A percentile compares a stretch with the other conserved stretches of the same genome.
Evolutionary conservation across 2,888 invertebrate species (phyloP).

Genomic region (Mermis nigrescens): DNA sequence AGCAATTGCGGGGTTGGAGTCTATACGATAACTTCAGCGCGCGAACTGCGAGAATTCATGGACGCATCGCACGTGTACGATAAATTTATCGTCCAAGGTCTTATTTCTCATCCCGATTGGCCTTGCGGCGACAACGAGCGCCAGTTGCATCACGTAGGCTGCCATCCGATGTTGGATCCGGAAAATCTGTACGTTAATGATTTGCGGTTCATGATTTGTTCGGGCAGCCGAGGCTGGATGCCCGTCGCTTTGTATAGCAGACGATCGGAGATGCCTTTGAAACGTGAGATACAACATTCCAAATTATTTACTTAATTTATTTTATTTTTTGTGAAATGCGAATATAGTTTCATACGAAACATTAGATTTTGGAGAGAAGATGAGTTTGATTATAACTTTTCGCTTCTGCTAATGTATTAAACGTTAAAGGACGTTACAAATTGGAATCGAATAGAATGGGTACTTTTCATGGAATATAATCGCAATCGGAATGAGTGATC

Average conservation of each 20-base stretch:
- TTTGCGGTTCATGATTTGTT: conserved; percentile 2
- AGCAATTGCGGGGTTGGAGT: conserved; percentile 2
- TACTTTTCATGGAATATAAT: too few species aligned
- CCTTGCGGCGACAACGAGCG: not conserved
- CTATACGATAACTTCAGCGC: conserved; percentile 6
- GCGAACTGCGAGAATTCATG: not conserved
- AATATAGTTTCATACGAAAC: too few species aligned
- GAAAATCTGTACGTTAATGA: not conserved
- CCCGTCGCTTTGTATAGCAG: conserved; percentile 4
- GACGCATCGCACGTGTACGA: conserved; percentile 2
- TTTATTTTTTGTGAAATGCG: too few species aligned
- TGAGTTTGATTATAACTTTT: too few species aligned
- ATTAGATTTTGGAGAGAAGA: too few species aligned
- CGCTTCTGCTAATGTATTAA: too few species aligned
- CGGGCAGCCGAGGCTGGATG: not conserved
- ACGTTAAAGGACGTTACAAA: too few species aligned
- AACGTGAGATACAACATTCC: too few species aligned
- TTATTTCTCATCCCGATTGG: not conserved
- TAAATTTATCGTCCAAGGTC: conserved; percentile 4
- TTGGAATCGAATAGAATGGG: too few species aligned
- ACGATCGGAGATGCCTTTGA: not conserved
- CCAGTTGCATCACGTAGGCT: conserved; percentile 3
- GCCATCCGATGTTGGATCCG: not conserved
- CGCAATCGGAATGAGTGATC: too few species aligned
- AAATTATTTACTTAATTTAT: too few species aligned